phyloP scores from a whole-genome alignment of 2,888 invertebrate genomes.

The Plagodis dolabraria region DNA sequence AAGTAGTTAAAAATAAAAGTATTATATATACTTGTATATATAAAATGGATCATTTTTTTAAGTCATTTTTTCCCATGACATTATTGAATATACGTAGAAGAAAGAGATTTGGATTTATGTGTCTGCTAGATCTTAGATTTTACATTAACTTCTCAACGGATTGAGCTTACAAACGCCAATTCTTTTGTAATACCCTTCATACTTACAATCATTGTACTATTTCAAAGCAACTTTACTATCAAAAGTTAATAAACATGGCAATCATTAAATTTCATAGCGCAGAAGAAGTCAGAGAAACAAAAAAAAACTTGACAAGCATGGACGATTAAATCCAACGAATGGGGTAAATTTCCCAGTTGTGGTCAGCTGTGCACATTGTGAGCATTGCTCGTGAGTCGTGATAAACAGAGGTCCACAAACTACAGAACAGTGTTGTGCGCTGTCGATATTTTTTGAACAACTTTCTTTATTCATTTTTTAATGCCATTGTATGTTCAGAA shows the following conservation, averaged over 20 bases:
- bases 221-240: too few relatives aligned
- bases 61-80: too few relatives aligned
- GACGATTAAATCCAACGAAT: constrained; percentile 49
- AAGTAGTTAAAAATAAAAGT: too few relatives aligned
- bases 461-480: neutral
- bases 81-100: too few relatives aligned
- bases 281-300: constrained; percentile 26
- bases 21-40: too few relatives aligned
- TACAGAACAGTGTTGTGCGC: constrained; percentile 5
- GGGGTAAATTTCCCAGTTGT: constrained; percentile 46
- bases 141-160: too few relatives aligned
- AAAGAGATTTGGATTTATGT: too few relatives aligned
- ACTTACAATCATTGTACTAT: too few relatives aligned
- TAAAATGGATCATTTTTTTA: too few relatives aligned
- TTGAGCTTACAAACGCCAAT: too few relatives aligned
- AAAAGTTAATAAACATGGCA: neutral
- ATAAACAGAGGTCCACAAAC: constrained; percentile 42
- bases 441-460: constrained; percentile 1
- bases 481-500: neutral
- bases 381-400: constrained; percentile 39
- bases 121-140: too few relatives aligned
- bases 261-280: constrained; percentile 27
- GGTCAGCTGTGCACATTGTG: constrained; percentile 44
- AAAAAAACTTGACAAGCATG: constrained; percentile 26
- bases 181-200: too few relatives aligned